These are phyloP conservation scores for Pangasius mekongensis DNA, from an alignment of 2,797 vertebrate genomes.

Conservation along the genomic window DNA sequence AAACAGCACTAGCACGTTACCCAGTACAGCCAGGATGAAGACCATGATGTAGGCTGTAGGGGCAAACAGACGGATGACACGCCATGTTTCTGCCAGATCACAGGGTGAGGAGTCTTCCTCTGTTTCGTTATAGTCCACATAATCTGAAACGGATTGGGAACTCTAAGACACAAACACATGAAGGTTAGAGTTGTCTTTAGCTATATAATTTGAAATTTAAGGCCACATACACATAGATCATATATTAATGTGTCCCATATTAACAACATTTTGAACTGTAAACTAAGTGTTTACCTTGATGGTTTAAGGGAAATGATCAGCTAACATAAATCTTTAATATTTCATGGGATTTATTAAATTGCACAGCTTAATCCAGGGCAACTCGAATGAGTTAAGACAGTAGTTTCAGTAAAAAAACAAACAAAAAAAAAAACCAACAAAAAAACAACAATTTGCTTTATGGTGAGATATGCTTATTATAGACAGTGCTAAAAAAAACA, in stretches of 20 bases:
- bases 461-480: not conserved
- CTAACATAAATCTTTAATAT: not conserved
- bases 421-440: not conserved
- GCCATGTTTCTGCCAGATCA: slow-evolving; percentile 51
- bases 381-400: not conserved
- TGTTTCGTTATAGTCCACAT: not conserved
- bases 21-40: slow-evolving; percentile 75
- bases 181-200: not conserved
- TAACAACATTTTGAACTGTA: not conserved
- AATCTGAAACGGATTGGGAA: not conserved
- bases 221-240: not conserved
- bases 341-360: not conserved
- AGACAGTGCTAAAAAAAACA: not conserved
- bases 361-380: not conserved
- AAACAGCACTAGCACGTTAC: slow-evolving; percentile 79
- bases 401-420: not conserved
- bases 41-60: slow-evolving; percentile 74
- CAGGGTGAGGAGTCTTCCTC: slow-evolving; percentile 59
- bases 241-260: not conserved
- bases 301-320: not conserved
- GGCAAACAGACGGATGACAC: slow-evolving; percentile 67
- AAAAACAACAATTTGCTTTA: not conserved
- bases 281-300: not conserved
- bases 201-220: not conserved
- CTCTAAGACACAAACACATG: not conserved